phyloP scores from a whole-genome alignment of 2,888 invertebrate species.

The Coelinius sp. region DNA sequence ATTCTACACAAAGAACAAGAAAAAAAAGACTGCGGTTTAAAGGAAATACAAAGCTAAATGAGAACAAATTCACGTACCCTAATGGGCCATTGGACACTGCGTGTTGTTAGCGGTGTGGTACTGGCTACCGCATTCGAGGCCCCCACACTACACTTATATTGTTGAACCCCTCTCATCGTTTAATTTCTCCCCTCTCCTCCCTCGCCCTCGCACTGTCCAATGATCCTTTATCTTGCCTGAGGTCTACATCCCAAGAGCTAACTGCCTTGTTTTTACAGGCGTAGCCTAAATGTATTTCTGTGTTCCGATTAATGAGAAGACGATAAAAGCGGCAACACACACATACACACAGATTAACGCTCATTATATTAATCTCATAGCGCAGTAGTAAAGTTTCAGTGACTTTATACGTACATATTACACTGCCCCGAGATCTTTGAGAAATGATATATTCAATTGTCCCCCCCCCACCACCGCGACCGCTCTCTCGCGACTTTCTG shows the following conservation, averaged over 20 bases:
- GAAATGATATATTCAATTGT: slow-evolving; percentile 34
- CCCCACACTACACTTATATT: slow-evolving; percentile 25
- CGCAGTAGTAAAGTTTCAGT: not conserved
- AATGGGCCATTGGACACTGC: slow-evolving; percentile 18
- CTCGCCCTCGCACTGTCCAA: slow-evolving; percentile 17
- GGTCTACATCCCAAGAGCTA: slow-evolving; percentile 37
- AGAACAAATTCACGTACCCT: slow-evolving; percentile 24
- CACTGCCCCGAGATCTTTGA: slow-evolving; percentile 11
- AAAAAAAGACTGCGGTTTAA: slow-evolving; percentile 16
- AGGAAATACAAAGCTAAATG: slow-evolving; percentile 24
- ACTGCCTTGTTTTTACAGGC: slow-evolving; percentile 51
- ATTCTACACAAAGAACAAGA: not conserved
- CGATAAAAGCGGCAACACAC: slow-evolving; percentile 50
- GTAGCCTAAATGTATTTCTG: slow-evolving; percentile 56
- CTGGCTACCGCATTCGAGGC: slow-evolving; percentile 23
- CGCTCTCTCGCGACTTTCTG: slow-evolving; percentile 19
- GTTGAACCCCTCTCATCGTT: slow-evolving; percentile 24
- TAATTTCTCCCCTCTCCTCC: slow-evolving; percentile 4
- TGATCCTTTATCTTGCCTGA: slow-evolving; percentile 44
- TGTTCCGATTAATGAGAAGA: slow-evolving; percentile 58
- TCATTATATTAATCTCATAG: slow-evolving; percentile 26
- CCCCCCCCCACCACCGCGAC: not conserved
- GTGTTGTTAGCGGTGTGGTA: slow-evolving; percentile 26
- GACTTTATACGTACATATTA: slow-evolving; percentile 8
- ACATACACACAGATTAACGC: slow-evolving; percentile 18